Evolutionary conservation across 2,797 vertebrate species (phyloP), one percentile per base, ranked within the genome.

Genomic region (Masticophis lateralis): DNA sequence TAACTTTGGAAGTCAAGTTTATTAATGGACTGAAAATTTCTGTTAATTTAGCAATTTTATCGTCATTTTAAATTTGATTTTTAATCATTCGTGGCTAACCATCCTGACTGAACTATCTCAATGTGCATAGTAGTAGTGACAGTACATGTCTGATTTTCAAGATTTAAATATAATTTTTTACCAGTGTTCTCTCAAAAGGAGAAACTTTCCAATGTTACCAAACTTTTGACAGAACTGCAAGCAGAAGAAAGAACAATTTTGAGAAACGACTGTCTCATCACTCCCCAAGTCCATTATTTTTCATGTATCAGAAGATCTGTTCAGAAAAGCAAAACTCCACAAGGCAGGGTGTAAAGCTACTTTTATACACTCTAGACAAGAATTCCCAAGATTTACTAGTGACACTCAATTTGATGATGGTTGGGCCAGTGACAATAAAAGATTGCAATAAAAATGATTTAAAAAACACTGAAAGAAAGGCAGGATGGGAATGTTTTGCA

Each of bases 281-380:
- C 27, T 56, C 83, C 4, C 27, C 94, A 69, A 51, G 93, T 57
- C 86, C 13, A 90, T 95, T 93, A 92, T 32, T 66, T 95, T 95
- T 90, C 66, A 94, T 14, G 63, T 6, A 90, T 4, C 86, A 57
- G 95, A 94, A 27, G 92, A 87, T 93, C 89, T 88, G 32, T 94
- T 87, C 60, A 43, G 93, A 90, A 94, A 0, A 69, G 51, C 87
- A 91, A 96, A 94, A 91, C 63, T 91, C 12, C 12, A 94, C 89
- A 63, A 32, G 95, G 53, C 92, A 93, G 18, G 10, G 92, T 94
- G 95, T 94, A 91, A 96, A 96, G 94, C 16, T 87, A n/a, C 56
- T 18, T 59, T 87, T 56, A 47, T 88, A 60, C 94, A 92, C 86
- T 91, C 79, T 91, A 95, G 89, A 86, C 87, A 83, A 94, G n/a